These are phyloP conservation scores for Caprella mutica DNA, from an alignment of 2,888 invertebrate genomes.

Conservation along the genomic window DNA sequence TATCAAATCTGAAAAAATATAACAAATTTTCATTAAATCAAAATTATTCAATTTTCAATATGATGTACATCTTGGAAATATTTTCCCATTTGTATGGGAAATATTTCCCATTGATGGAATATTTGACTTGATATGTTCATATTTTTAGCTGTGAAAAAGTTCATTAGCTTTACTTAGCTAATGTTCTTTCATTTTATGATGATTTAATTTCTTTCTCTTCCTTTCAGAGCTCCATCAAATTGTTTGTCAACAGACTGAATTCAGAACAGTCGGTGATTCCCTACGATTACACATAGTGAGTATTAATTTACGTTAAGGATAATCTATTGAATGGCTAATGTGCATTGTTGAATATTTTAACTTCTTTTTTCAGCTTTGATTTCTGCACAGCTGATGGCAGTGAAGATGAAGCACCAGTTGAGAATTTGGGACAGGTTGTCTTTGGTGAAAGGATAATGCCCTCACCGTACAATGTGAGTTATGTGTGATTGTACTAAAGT, in stretches of 20 bases:
- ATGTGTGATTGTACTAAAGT: not conserved
- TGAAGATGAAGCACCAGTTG: slow-evolving; percentile 70
- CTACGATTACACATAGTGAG: slow-evolving; percentile 88
- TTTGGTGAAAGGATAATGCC: slow-evolving; percentile 97
- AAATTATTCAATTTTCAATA: not conserved
- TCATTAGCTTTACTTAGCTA: not conserved
- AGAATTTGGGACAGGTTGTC: slow-evolving; percentile 96
- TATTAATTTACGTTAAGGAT: slow-evolving; percentile 32
- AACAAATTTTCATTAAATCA: not conserved
- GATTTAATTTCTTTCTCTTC: not conserved
- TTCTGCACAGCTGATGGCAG: slow-evolving; percentile 58
- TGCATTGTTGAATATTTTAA: not conserved
- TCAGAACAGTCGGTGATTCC: slow-evolving; percentile 97
- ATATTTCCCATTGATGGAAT: not conserved
- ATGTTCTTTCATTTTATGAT: slow-evolving; percentile 26
- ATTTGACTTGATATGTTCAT: not conserved
- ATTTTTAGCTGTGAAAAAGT: not conserved
- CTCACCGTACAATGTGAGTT: slow-evolving; percentile 70
- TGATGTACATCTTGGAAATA: not conserved
- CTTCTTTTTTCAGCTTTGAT: slow-evolving; percentile 60
- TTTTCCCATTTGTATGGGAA: not conserved
- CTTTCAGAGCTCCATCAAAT: not conserved
- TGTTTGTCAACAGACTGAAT: slow-evolving; percentile 92
- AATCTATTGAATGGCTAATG: not conserved
- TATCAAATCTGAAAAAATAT: no score